Percentiles rank a stretch among this genome's conserved stretches.
These are phyloP conservation scores for Craterocephalus amniculus DNA, from an alignment of 2,797 vertebrate genomes.

Conservation along the genomic window DNA sequence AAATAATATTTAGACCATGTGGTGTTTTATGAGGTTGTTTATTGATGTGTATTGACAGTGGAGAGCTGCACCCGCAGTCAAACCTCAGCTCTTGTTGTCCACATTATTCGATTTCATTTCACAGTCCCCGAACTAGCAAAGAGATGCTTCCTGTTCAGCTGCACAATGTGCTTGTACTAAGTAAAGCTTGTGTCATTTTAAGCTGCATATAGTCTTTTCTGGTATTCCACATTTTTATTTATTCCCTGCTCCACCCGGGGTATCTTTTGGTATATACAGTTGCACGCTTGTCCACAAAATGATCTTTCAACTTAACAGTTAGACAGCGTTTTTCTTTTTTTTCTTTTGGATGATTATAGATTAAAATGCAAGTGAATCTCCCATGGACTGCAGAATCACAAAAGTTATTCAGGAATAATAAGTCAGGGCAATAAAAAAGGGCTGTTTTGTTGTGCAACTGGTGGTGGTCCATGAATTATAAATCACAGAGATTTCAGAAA, in stretches of 20 bases:
- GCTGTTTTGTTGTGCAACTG: slow-evolving; percentile 41
- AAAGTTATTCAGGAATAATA: slow-evolving; percentile 21
- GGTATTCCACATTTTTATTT: slow-evolving; percentile 70
- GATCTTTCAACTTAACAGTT: slow-evolving; percentile 38
- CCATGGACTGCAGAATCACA: slow-evolving; percentile 13
- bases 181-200: slow-evolving; percentile 54
- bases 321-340: slow-evolving; percentile 10
- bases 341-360: slow-evolving; percentile 38
- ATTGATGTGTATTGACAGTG: slow-evolving; percentile 79
- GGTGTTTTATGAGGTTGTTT: slow-evolving; percentile 74
- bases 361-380: slow-evolving; percentile 34
- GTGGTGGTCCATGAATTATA: slow-evolving; percentile 57
- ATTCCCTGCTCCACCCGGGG: slow-evolving; percentile 51
- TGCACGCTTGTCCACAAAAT: slow-evolving; percentile 53
- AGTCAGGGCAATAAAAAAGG: slow-evolving; percentile 11
- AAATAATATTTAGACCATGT: slow-evolving; percentile 71
- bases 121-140: slow-evolving; percentile 74
- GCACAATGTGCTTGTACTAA: slow-evolving; percentile 59
- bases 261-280: slow-evolving; percentile 44
- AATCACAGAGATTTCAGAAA: slow-evolving; percentile 34
- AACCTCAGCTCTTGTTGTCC: slow-evolving; percentile 65
- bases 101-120: slow-evolving; percentile 77
- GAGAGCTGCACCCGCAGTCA: slow-evolving; percentile 60
- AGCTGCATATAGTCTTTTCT: slow-evolving; percentile 45
- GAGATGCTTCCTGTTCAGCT: slow-evolving; percentile 66